These are phyloP conservation scores for Epistrophella euchroma DNA, from an alignment of 2,888 invertebrate species.

Conservation along the genomic window DNA sequence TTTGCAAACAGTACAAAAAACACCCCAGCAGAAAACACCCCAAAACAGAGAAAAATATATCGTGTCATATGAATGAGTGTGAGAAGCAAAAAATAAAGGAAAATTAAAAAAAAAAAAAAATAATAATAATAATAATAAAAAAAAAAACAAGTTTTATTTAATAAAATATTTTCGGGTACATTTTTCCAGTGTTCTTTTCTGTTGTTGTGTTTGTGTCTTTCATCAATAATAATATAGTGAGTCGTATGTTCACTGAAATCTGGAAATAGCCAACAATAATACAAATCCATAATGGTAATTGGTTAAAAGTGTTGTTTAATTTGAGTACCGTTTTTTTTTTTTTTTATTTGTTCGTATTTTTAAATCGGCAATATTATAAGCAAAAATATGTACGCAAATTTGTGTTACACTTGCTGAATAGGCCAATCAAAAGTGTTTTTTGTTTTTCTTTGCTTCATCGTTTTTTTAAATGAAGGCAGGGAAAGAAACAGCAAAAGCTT, in stretches of 20 bases:
- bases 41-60: slow-evolving; percentile 31
- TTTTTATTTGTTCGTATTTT: slow-evolving; percentile 14
- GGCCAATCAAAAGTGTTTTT: slow-evolving; percentile 34
- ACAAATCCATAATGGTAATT: slow-evolving; percentile 49
- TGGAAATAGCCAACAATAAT: slow-evolving; percentile 43
- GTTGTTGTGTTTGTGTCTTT: slow-evolving; percentile 34
- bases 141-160: slow-evolving; percentile 58
- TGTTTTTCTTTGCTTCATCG: background rate
- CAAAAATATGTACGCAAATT: slow-evolving; percentile 31
- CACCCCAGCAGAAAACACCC: slow-evolving; percentile 34
- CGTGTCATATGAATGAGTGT: slow-evolving; percentile 55
- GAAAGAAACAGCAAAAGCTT: slow-evolving; percentile 35
- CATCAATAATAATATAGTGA: background rate
- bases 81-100: slow-evolving; percentile 39
- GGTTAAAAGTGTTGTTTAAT: slow-evolving; percentile 56
- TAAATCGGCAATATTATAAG: slow-evolving; percentile 20
- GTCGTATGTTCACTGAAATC: slow-evolving; percentile 31
- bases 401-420: slow-evolving; percentile 40
- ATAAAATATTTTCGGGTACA: slow-evolving; percentile 43
- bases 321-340: slow-evolving; percentile 28
- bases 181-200: slow-evolving; percentile 45
- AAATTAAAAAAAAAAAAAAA: slow-evolving; percentile 40
- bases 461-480: slow-evolving; percentile 1
- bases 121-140: slow-evolving; percentile 33
- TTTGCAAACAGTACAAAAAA: slow-evolving; percentile 58